phyloP scores from a whole-genome alignment of 2,797 vertebrate species.

The Acanthurus leucopareius region DNA sequence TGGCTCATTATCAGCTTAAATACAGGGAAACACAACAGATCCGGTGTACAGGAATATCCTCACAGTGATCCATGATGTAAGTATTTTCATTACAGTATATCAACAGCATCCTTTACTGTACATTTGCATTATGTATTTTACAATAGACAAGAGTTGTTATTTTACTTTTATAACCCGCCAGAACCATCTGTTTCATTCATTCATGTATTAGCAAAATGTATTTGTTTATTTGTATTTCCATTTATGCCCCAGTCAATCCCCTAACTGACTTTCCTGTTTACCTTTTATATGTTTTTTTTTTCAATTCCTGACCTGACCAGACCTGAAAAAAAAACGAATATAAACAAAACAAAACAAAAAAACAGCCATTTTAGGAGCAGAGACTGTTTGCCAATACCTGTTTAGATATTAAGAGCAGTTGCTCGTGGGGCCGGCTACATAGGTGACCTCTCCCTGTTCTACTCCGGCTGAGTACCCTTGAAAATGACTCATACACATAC shows the following conservation, averaged over 20 bases:
- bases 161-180: not conserved
- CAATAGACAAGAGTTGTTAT: not conserved
- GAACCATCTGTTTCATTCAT: not conserved
- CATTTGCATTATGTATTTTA: not conserved
- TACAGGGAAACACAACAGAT: constrained; percentile 23
- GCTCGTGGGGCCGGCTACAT: constrained; percentile 42
- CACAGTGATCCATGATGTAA: not conserved
- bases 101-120: constrained; percentile 9
- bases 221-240: not conserved
- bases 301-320: constrained; percentile 19
- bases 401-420: constrained; percentile 52
- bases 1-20: constrained; percentile 43
- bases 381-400: constrained; percentile 38
- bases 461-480: constrained; percentile 69
- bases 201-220: not conserved
- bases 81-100: constrained; percentile 14
- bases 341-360: constrained; percentile 13
- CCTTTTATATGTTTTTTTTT: not conserved
- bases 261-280: not conserved
- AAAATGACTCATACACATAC: constrained; percentile 70
- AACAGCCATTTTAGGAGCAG: constrained; percentile 18
- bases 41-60: not conserved
- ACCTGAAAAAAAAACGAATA: too few relatives aligned
- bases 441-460: constrained; percentile 69
- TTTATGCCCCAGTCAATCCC: not conserved